These are phyloP conservation scores for Therioaphis trifolii DNA, from an alignment of 2,888 invertebrate genomes.

Conservation along the genomic window DNA sequence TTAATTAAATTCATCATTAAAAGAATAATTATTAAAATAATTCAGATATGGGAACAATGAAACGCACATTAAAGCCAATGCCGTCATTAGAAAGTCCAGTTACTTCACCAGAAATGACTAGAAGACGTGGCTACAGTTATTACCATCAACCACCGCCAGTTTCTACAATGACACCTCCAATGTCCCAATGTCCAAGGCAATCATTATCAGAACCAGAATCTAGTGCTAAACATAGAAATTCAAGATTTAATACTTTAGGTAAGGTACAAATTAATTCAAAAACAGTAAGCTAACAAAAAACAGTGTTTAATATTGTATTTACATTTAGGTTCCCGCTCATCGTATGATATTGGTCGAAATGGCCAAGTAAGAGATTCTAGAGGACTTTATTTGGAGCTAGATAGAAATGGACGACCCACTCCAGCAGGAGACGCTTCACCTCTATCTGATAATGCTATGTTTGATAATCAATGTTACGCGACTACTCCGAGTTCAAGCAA, in stretches of 20 bases:
- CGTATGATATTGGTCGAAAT: slow-evolving; percentile 80
- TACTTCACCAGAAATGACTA: slow-evolving; percentile 90
- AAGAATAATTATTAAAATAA: background rate
- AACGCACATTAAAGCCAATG: slow-evolving; percentile 94
- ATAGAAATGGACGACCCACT: slow-evolving; percentile 74
- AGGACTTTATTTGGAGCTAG: slow-evolving; percentile 83
- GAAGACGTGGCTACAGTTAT: slow-evolving; percentile 70
- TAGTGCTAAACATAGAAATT: slow-evolving; percentile 75
- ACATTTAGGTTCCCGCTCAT: slow-evolving; percentile 73
- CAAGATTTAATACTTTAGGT: slow-evolving; percentile 67
- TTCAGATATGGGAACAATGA: slow-evolving; percentile 84
- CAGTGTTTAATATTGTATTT: background rate
- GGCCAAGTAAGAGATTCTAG: slow-evolving; percentile 70
- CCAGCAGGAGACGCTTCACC: slow-evolving; percentile 78
- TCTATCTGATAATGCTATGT: slow-evolving; percentile 92
- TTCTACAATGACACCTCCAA: slow-evolving; percentile 67
- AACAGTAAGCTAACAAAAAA: background rate
- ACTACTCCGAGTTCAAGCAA: slow-evolving; percentile 94
- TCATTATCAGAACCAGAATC: slow-evolving; percentile 71
- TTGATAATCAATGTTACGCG: slow-evolving; percentile 95
- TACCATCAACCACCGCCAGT: slow-evolving; percentile 62
- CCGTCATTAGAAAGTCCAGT: slow-evolving; percentile 89
- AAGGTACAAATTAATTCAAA: background rate
- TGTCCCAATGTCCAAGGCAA: slow-evolving; percentile 68
- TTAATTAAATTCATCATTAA: background rate